A percentile compares a stretch with the other conserved stretches of the same genome.
These are phyloP conservation scores for Xiphophorus maculatus DNA, from an alignment of 2,113 vertebrate genomes.

Conservation along the genomic window DNA sequence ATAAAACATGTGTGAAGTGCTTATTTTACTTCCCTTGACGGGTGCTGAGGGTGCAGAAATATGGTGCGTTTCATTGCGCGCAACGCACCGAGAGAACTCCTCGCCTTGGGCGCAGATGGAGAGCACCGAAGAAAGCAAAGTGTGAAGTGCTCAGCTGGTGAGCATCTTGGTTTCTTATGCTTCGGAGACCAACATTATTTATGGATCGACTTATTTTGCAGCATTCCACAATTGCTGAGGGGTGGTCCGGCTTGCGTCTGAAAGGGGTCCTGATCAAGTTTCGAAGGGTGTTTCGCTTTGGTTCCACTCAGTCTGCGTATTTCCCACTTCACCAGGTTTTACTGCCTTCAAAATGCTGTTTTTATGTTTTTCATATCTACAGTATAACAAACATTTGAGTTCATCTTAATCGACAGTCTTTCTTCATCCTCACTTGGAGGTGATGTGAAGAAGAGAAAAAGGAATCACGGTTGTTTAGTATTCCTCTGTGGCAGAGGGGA, in stretches of 20 bases:
- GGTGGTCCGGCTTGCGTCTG: slow-evolving; percentile 4
- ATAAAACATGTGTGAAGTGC: slow-evolving; percentile 61
- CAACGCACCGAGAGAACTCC: slow-evolving; percentile 24
- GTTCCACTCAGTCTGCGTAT: slow-evolving; percentile 10
- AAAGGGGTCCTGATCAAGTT: slow-evolving; percentile 18
- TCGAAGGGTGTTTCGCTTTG: slow-evolving; percentile 24
- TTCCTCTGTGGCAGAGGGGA: slow-evolving; percentile 40
- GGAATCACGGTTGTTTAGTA: slow-evolving; percentile 36
- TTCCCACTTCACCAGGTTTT: slow-evolving; percentile 32
- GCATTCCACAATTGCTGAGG: slow-evolving; percentile 3
- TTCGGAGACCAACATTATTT: slow-evolving; percentile 49
- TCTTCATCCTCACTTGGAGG: neutral
- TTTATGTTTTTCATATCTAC: slow-evolving; percentile 11
- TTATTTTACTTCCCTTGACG: slow-evolving; percentile 39
- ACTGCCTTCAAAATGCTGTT: slow-evolving; percentile 27
- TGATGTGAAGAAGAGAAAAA: neutral
- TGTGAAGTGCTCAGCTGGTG: slow-evolving; percentile 47
- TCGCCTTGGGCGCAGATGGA: slow-evolving; percentile 43
- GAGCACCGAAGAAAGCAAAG: slow-evolving; percentile 30
- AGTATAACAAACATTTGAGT: slow-evolving; percentile 17
- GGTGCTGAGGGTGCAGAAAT: slow-evolving; percentile 50
- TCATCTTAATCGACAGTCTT: slow-evolving; percentile 12
- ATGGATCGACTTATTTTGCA: slow-evolving; percentile 25
- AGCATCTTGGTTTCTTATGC: slow-evolving; percentile 48
- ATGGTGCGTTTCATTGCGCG: slow-evolving; percentile 36